Evolutionary conservation across 2,797 vertebrate species (phyloP).

Genomic region (Aplochiton taeniatus): DNA sequence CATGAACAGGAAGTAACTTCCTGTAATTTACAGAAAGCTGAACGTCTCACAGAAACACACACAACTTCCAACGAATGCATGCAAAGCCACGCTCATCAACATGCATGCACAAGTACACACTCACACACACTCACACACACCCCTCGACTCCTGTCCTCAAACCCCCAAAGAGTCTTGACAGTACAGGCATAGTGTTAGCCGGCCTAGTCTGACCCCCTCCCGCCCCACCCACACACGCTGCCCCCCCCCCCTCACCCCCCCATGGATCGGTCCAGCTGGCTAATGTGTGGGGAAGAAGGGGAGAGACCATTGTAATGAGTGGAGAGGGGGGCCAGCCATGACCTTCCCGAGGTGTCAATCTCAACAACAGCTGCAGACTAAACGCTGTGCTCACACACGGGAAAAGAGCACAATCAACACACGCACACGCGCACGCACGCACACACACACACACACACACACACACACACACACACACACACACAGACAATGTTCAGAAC

Average conservation of each 20-base stretch:
- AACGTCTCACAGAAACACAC: no score
- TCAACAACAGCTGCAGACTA: conserved; percentile 66
- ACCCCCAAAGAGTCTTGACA: background rate
- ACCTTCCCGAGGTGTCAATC: conserved; percentile 58
- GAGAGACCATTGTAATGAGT: conserved; percentile 46
- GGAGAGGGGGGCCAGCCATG: conserved; percentile 43
- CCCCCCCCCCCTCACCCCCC: conserved; percentile 16
- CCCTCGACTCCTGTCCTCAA: background rate
- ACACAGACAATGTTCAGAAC: conserved; percentile 36
- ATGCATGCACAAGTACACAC: background rate
- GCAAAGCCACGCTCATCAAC: no score
- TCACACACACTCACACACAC: background rate
- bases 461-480: conserved; percentile 1
- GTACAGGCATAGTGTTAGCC: conserved; percentile 12
- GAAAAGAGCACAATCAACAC: background rate
- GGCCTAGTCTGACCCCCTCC: background rate
- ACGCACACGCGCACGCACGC: background rate
- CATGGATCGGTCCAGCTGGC: conserved; percentile 62
- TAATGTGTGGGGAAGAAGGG: conserved; percentile 42
- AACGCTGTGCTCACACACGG: conserved; percentile 11
- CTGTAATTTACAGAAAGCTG: no score
- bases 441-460: background rate
- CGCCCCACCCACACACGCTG: conserved; percentile 3
- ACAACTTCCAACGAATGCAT: no score
- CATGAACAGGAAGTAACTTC: no score